Base-by-base conservation (phyloP, 1,140 invertebrate genomes). In the Aphelinus certus region DNA sequence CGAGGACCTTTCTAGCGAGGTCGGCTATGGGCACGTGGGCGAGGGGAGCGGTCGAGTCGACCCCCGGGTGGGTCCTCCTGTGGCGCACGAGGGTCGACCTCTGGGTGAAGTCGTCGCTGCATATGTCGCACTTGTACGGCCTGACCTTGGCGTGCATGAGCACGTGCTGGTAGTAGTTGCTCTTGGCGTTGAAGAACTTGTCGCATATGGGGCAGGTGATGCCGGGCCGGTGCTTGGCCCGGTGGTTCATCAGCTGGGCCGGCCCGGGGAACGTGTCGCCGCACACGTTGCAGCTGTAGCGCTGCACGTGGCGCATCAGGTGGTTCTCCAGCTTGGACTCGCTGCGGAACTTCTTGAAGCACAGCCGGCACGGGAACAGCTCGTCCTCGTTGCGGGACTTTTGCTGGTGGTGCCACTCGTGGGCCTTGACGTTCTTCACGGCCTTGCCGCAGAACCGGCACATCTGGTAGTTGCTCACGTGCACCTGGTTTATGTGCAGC, bases 111-210 rank as follows among this genome's bases (percentile, higher is more conserved):
- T 81, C 76, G 4, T 81, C 81, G 0, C 69, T 68, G 51, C 85
- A 85, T 4, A 86, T 71, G 57, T 85, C 82, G 55, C 91, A 92
- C 77, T 89, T 90, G 77, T 90, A 92, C 0, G 91, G 91, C 64
- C 91, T 88, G 73, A 92, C 91, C 0, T 91, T 91, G 1, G 91
- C 92, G 78, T 92, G 91, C 42, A 90, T 90, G 7, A 91, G 84
- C 45, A 92, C 87, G 77, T 92, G 92, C 48, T 84, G 84, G 63
- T 86, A 80, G 45, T 80, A 84, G 61, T 84, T 85, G 46, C 82
- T 84, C 7, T 71, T 76, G 0, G 77, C 81, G 0, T 66, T 47
- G 4, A 87, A 87, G 0, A 56, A 56, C 57, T 90, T 87, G 6
- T 82, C 71, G 68, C 91, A 92, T 53, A 90, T 86, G 58, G 83